Evolutionary conservation across 2,797 vertebrate species (phyloP).

Genomic region (Cryptoblepharus egeriae): DNA sequence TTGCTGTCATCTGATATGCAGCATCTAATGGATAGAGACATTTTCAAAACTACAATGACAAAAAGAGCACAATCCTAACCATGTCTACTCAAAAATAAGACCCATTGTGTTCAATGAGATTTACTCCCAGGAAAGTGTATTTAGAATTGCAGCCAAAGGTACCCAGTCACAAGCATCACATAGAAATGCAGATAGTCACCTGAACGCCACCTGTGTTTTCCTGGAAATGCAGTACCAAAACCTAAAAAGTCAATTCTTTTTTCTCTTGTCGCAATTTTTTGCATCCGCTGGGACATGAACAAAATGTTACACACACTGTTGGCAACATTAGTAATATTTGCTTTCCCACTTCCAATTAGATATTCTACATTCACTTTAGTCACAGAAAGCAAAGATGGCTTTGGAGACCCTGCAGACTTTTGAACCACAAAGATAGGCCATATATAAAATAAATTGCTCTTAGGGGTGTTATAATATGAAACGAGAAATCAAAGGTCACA

Average conservation of each 20-base stretch:
- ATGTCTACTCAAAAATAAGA: too few species aligned
- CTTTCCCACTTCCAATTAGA: not conserved
- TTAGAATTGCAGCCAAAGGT: too few species aligned
- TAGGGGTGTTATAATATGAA: not conserved
- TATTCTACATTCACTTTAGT: not conserved
- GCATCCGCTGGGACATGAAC: not conserved
- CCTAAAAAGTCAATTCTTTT: not conserved
- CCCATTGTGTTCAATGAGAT: too few species aligned
- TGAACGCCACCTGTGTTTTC: not conserved
- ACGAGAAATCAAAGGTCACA: not conserved
- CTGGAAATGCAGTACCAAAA: not conserved
- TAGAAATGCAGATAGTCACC: not conserved
- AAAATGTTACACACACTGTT: not conserved
- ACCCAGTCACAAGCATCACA: not conserved
- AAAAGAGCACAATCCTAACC: too few species aligned
- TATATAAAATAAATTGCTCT: not conserved
- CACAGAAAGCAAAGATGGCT: not conserved
- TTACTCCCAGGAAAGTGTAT: too few species aligned
- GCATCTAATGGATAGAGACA: rapidly evolving
- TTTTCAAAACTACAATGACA: not conserved
- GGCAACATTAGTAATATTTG: not conserved
- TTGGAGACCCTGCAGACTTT: not conserved
- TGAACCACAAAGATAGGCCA: not conserved
- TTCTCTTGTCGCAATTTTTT: too few species aligned
- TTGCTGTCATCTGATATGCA: rapidly evolving